phyloP scores from a whole-genome alignment of 2,113 vertebrate species.

The Sapajus apella region DNA sequence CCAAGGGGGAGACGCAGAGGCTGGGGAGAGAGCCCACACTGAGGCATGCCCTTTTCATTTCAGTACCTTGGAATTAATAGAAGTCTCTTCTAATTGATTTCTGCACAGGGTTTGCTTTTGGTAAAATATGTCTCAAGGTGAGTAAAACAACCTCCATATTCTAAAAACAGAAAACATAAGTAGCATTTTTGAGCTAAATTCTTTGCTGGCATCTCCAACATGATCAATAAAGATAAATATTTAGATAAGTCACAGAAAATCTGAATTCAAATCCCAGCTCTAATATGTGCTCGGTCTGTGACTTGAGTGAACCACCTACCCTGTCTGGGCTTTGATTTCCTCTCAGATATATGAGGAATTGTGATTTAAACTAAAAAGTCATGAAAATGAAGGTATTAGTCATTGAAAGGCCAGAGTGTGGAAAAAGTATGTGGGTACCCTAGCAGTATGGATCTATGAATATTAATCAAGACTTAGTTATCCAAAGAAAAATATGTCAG shows the following conservation, averaged over 20 bases:
- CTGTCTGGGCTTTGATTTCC: background rate
- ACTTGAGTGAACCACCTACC: background rate
- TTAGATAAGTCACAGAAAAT: background rate
- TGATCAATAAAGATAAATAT: too few relatives aligned
- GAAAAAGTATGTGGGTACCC: background rate
- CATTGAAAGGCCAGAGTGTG: background rate
- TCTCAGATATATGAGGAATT: too few relatives aligned
- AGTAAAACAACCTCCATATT: slow-evolving; percentile 1
- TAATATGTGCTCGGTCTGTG: too few relatives aligned
- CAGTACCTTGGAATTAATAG: background rate
- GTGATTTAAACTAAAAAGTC: too few relatives aligned
- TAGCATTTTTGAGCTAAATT: background rate
- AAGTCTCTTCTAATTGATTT: slow-evolving; percentile 16
- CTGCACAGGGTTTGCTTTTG: background rate
- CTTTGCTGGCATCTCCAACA: too few relatives aligned
- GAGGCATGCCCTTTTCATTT: background rate
- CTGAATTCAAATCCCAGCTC: background rate
- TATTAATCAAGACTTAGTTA: background rate
- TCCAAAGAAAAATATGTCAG: background rate
- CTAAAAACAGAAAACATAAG: background rate
- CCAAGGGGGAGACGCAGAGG: rapidly evolving
- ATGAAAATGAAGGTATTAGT: background rate
- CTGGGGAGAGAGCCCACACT: rapidly evolving
- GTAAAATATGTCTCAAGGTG: slow-evolving; percentile 2
- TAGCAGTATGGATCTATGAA: background rate